Base-by-base conservation (phyloP, 2,797 vertebrate genomes). In the Thalassophryne amazonica region DNA sequence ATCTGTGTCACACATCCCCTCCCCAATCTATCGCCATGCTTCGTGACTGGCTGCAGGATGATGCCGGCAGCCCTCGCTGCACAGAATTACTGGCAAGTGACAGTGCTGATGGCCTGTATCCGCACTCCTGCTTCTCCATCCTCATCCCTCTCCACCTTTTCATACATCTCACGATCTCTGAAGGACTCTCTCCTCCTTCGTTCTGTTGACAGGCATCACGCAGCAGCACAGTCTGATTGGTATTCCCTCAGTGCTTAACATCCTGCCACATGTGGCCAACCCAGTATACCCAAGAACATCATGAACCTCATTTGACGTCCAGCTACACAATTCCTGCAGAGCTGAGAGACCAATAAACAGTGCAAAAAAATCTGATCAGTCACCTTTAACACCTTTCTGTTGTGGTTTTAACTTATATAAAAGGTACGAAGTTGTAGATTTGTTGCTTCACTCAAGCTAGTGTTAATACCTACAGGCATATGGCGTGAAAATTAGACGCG, bases 81-180 rank as follows among this genome's bases (percentile, higher is more conserved):
- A 56, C 43, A 47, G 49, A 36, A 56, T 45, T 33, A 11, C 55
- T 41, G 68, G 65, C 52, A 60, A 43, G 25, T 25, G 16, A 62
- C 76, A 73, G 69, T 80, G 78, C 46, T 73, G 82, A 84, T 80
- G 69, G 67, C 20, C 29, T 57, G 17, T 28, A 65, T 66, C 65
- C 60, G 71, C 19, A 51, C 20, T 30, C 42, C 36, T 36, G 2
- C 55, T 48, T 45, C 48, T 55, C 33, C 37, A 35, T 29, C 31
- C 67, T 36, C 20, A 7, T 64, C 33, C 28, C 31, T 48, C 41
- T 36, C 3, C 7, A 24, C 18, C 37, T 60, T 55, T 58, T 49
- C 18, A 17, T 38, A 37, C 28, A 5, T 42, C 37, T 29, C 39
- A 21, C 29, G 15, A 19, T 35, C 46, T 34, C 34, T 2, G 6